Percentiles rank a stretch among this genome's conserved stretches.
These are phyloP conservation scores for Thera britannica DNA, from an alignment of 2,888 invertebrate genomes.

Conservation along the genomic window DNA sequence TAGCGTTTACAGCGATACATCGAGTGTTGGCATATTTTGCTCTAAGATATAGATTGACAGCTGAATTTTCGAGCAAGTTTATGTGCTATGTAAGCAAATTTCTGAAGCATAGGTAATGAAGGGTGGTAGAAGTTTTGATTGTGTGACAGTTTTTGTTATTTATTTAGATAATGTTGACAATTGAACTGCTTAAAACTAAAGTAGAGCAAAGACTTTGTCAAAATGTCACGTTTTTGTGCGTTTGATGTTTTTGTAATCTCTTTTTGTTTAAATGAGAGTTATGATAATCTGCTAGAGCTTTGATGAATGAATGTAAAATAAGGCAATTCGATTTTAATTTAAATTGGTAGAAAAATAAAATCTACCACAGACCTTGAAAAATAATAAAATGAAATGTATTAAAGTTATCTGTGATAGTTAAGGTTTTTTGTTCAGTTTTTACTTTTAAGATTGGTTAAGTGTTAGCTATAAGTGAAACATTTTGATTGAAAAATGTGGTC, in stretches of 20 bases:
- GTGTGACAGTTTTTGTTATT: neutral
- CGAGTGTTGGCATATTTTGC: constrained; percentile 82
- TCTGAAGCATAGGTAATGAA: constrained; percentile 75
- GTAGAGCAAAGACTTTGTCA: neutral
- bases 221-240: too few species aligned
- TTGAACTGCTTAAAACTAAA: neutral
- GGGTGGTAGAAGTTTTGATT: neutral
- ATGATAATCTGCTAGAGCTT: too few species aligned
- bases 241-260: too few species aligned
- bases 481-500: neutral
- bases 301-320: too few species aligned
- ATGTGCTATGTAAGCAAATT: constrained; percentile 83
- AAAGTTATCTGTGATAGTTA: constrained; percentile 29
- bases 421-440: constrained; percentile 34
- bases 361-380: neutral
- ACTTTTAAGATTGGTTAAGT: neutral
- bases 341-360: too few species aligned
- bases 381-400: neutral
- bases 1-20: constrained; percentile 83
- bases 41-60: constrained; percentile 83
- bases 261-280: too few species aligned
- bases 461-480: neutral
- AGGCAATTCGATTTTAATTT: too few species aligned
- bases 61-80: constrained; percentile 83
- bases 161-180: neutral